These are phyloP conservation scores for Metacarcinus magister DNA, from an alignment of 2,888 invertebrate species.

Conservation along the genomic window DNA sequence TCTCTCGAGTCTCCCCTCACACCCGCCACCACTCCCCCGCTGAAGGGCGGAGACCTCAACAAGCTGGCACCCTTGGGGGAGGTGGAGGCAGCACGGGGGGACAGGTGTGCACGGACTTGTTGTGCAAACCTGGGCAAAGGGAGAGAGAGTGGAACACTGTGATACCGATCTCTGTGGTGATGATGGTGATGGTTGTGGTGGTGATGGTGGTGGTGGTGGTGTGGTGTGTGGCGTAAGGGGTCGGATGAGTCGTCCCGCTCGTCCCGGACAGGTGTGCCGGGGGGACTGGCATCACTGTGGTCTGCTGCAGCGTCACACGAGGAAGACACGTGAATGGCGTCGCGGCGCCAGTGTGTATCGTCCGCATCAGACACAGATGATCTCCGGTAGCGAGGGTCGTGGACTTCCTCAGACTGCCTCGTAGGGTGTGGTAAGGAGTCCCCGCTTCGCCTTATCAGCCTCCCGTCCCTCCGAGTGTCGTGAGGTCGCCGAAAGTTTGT, in stretches of 20 bases:
- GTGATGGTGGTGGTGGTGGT: conserved; percentile 78
- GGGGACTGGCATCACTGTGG: conserved; percentile 91
- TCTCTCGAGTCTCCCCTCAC: conserved; percentile 61
- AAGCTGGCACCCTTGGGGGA: conserved; percentile 79
- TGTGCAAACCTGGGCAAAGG: conserved; percentile 94
- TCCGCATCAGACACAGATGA: conserved; percentile 70
- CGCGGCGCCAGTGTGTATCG: conserved; percentile 76
- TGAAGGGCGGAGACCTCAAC: conserved; percentile 76
- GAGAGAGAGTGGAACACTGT: conserved; percentile 90
- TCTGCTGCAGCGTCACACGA: conserved; percentile 81
- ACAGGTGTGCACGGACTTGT: conserved; percentile 79
- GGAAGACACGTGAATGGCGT: conserved; percentile 75
- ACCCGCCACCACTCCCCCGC: conserved; percentile 54
- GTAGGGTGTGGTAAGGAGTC: conserved; percentile 66
- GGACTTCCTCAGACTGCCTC: conserved; percentile 72
- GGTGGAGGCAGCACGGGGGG: conserved; percentile 78
- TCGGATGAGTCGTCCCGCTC: conserved; percentile 89
- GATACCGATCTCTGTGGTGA: conserved; percentile 78
- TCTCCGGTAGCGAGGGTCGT: conserved; percentile 78
- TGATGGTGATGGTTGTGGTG: conserved; percentile 76
- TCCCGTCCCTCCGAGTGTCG: conserved; percentile 71
- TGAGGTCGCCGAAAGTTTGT: conserved; percentile 80
- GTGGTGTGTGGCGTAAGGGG: conserved; percentile 71
- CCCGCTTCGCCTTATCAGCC: conserved; percentile 62
- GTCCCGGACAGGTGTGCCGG: conserved; percentile 93